Conservation (phyloP, 2,888 invertebrate genomes). For the Ephialtes manifestator region DNA sequence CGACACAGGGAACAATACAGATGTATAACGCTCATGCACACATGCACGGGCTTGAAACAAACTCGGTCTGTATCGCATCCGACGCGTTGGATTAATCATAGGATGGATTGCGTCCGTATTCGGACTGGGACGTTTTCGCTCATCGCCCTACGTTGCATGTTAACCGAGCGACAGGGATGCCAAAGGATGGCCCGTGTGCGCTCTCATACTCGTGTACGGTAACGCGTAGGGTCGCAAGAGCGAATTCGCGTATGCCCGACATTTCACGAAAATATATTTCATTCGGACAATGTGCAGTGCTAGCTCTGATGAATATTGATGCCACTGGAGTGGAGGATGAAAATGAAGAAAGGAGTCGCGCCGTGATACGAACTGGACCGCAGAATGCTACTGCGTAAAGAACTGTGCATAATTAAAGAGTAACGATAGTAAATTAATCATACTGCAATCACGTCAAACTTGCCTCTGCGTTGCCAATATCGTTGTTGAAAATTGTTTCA, state of each 20-base stretch:
- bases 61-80: slow-evolving; percentile 31
- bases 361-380: not conserved
- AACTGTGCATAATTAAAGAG: not conserved
- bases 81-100: slow-evolving; percentile 49
- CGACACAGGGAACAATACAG: slow-evolving; percentile 15
- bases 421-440: not conserved
- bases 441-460: not conserved
- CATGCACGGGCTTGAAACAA: slow-evolving; percentile 24
- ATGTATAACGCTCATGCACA: slow-evolving; percentile 4
- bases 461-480: not conserved
- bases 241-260: slow-evolving; percentile 32
- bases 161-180: slow-evolving; percentile 30
- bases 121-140: slow-evolving; percentile 31
- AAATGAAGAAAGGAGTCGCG: slow-evolving; percentile 3
- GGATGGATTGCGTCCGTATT: slow-evolving; percentile 53
- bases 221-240: slow-evolving; percentile 3
- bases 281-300: slow-evolving; percentile 11
- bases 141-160: slow-evolving; percentile 20
- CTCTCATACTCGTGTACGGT: not conserved
- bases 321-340: not conserved
- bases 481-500: not conserved
- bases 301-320: slow-evolving; percentile 34
- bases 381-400: not conserved
- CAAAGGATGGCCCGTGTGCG: slow-evolving; percentile 18
- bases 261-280: slow-evolving; percentile 37